phyloP scores from a whole-genome alignment of 2,113 vertebrate genomes.

The Bungarus multicinctus region DNA sequence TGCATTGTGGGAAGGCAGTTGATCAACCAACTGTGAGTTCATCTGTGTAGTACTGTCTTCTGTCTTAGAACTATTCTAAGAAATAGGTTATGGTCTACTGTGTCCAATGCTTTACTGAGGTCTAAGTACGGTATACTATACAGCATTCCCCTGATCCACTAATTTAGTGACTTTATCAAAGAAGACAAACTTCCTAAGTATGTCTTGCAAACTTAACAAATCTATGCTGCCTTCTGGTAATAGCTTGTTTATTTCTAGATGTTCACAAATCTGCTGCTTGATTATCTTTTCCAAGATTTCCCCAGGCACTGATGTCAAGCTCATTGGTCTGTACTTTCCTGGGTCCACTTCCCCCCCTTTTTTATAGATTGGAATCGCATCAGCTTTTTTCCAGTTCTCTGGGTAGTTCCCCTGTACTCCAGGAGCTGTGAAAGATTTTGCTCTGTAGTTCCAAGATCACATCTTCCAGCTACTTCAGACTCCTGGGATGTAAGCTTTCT shows the following conservation, averaged over 20 bases:
- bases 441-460: neutral
- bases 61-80: neutral
- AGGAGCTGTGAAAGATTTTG: neutral
- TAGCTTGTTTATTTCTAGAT: neutral
- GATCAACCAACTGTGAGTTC: neutral
- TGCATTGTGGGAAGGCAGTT: neutral
- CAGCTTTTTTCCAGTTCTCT: neutral
- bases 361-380: neutral
- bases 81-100: neutral
- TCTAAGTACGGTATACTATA: neutral
- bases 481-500: neutral
- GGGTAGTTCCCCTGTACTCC: neutral
- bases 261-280: neutral
- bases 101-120: neutral
- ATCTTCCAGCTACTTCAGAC: neutral
- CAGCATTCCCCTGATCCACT: neutral
- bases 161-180: neutral
- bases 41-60: neutral
- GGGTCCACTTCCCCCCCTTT: rapidly evolving
- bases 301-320: neutral
- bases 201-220: neutral
- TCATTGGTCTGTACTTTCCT: neutral
- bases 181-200: neutral
- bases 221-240: neutral
- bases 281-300: neutral